Percentiles rank a stretch among this genome's conserved stretches.
Conservation (phyloP, 1,140 invertebrate genomes). For the Drosophila equinoxialis region DNA sequence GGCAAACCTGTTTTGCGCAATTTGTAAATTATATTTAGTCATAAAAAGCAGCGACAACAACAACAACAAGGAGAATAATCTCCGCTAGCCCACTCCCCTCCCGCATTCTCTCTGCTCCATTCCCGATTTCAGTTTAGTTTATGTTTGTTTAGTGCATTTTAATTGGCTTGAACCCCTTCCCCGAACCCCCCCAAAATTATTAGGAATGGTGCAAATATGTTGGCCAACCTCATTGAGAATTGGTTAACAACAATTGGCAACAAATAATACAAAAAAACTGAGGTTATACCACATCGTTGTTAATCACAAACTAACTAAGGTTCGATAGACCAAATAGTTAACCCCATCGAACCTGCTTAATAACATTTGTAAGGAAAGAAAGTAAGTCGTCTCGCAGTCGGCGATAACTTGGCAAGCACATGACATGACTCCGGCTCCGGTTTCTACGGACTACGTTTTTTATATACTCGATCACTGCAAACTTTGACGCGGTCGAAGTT, state of each 20-base stretch:
- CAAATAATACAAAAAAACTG: background rate
- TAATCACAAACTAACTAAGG: no score
- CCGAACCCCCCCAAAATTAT: background rate
- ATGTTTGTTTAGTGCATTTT: slow-evolving; percentile 9
- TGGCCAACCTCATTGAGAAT: slow-evolving; percentile 2
- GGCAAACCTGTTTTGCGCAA: slow-evolving; percentile 24
- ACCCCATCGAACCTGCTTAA: no score
- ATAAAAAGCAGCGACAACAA: slow-evolving; percentile 21
- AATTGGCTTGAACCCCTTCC: slow-evolving; percentile 2
- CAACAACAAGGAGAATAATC: background rate
- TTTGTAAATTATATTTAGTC: slow-evolving; percentile 26
- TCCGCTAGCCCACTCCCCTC: background rate
- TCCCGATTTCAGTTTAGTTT: background rate
- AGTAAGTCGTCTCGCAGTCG: no score
- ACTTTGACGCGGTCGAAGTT: no score
- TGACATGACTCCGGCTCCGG: no score
- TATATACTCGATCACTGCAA: no score
- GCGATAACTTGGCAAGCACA: no score
- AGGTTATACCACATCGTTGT: no score
- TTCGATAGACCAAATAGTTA: no score
- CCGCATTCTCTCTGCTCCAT: background rate
- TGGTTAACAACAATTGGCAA: background rate
- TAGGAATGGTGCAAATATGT: background rate
- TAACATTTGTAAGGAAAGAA: no score
- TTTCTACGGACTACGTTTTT: no score